phyloP scores from a whole-genome alignment of 2,888 invertebrate genomes.

The Monochamus alternatus region DNA sequence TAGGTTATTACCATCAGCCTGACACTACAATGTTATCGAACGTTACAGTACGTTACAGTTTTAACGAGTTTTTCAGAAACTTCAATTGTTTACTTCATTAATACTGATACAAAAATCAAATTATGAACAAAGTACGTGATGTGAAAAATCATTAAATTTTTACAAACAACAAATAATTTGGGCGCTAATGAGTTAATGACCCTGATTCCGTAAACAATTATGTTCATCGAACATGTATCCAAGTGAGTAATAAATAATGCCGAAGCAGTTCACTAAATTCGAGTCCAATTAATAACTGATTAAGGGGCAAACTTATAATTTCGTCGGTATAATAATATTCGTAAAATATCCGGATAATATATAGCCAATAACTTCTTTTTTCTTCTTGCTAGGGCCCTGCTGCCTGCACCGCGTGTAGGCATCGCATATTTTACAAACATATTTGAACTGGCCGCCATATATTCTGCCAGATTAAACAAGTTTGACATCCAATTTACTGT shows the following conservation, averaged over 20 bases:
- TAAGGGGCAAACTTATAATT: constrained; percentile 37
- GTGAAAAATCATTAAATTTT: no score
- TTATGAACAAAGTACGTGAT: no score
- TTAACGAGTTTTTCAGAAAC: no score
- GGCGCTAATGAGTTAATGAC: not conserved
- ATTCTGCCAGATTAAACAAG: constrained; percentile 66
- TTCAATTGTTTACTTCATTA: no score
- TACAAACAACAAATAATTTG: no score
- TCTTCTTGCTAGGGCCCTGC: constrained; percentile 30
- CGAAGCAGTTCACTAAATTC: constrained; percentile 13
- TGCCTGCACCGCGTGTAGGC: constrained; percentile 54
- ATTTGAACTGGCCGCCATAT: constrained; percentile 64
- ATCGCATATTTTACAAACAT: constrained; percentile 56
- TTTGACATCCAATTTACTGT: constrained; percentile 66
- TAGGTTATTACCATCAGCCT: no score
- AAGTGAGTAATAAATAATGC: constrained; percentile 9
- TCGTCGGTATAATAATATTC: constrained; percentile 37
- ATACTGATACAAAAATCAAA: no score
- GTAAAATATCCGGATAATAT: constrained; percentile 38
- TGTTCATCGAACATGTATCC: not conserved
- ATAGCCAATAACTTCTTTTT: constrained; percentile 35
- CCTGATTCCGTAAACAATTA: not conserved
- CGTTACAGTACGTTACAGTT: no score
- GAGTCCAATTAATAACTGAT: constrained; percentile 32
- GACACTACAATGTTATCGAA: no score